Evolutionary conservation across 2,797 vertebrate genomes (phyloP), one percentile per base, ranked within the genome.

Genomic region (Muscicapa striata): DNA sequence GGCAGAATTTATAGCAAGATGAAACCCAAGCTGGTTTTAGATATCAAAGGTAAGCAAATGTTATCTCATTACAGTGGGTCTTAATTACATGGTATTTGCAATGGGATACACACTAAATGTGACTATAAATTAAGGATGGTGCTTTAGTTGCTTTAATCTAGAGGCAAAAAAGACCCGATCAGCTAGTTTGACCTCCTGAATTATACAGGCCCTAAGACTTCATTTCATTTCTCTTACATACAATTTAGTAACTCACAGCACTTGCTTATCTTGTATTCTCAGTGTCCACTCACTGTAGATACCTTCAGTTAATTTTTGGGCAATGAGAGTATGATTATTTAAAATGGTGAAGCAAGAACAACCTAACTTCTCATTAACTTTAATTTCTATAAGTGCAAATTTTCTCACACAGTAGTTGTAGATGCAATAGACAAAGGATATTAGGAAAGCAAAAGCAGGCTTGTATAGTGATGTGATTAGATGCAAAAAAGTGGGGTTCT

Each of bases 41-140:
- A 99, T 96, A 97, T 99, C 96, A 99, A 99, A 99, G 99, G 99
- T 99, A 97, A 99, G 98, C 88, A 80, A 96, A 96, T 81, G 51
- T 95, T 96, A 96, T 91, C 90, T 97, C 66, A 94, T 94, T 85
- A 80, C 57, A 54, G 0, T 94, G 74, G 84, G 51, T 79, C 83
- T 91, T 96, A 94, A 95, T 90, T 91, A 91, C 61, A 79, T 74
- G 70, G 63, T 70, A 36, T 94, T 92, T 90, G 58, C 59, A 88
- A 80, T 91, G 85, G 89, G 80, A 41, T 84, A 70, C 59, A 74
- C 83, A 91, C 67, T 94, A 90, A 95, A 94, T 1, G 43, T 94
- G 76, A 84, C 84, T 91, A 26, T 89, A 91, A 93, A 94, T 95
- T 88, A 96, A 90, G 74, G 69, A 90, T 74, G 61, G 74, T 93